phyloP scores from a whole-genome alignment of 2,113 vertebrate species.

The Cephalophus harveyi region DNA sequence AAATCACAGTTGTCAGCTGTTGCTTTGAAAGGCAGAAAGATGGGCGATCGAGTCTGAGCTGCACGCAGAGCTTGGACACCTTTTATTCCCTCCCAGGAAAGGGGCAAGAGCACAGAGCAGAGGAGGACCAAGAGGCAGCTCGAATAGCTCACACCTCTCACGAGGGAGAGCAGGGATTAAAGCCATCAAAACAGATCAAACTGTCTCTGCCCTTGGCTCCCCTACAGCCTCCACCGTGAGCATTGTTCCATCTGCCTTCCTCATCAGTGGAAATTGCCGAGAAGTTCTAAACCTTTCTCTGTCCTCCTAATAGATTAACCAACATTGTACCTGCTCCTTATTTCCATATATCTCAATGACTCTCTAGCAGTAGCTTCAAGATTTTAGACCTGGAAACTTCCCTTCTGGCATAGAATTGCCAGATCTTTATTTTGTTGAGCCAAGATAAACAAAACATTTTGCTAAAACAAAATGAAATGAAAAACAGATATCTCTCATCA shows the following conservation, averaged over 20 bases:
- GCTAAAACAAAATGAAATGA: neutral
- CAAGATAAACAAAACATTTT: neutral
- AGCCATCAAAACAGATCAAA: neutral
- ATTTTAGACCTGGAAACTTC: neutral
- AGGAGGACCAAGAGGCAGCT: neutral
- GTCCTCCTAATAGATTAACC: neutral
- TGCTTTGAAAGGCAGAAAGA: conserved; percentile 61
- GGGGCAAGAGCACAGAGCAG: neutral
- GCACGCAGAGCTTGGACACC: neutral
- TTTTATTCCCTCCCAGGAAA: conserved; percentile 15
- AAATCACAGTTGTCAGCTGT: conserved; percentile 63
- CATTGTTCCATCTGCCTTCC: neutral
- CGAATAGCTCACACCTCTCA: neutral
- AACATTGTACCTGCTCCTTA: neutral
- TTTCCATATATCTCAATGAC: neutral
- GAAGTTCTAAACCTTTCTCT: neutral
- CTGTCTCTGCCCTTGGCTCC: neutral
- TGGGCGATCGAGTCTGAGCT: conserved; percentile 43
- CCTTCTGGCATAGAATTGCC: neutral
- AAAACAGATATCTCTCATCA: neutral
- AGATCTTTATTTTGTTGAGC: neutral
- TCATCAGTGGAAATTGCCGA: neutral
- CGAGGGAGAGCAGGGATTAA: neutral
- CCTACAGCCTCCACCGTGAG: neutral
- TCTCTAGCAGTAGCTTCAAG: no score